These are phyloP conservation scores for Drosophila sturtevanti DNA, from an alignment of 1,140 invertebrate genomes.

Conservation along the genomic window DNA sequence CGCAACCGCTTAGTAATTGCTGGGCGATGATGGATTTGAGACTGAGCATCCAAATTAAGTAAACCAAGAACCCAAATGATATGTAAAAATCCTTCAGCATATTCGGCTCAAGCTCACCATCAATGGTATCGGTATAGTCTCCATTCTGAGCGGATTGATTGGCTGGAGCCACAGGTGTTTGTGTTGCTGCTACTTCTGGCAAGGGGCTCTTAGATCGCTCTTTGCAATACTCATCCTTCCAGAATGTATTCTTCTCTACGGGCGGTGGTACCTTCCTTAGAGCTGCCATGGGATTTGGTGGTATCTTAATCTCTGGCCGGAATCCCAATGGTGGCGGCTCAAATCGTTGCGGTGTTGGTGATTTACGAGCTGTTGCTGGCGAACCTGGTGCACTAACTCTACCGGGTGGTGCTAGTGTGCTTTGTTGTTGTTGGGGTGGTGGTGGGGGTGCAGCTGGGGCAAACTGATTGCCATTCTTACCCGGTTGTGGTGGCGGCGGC, in stretches of 20 bases:
- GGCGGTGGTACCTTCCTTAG: conserved; percentile 83
- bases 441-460: conserved; percentile 78
- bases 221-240: conserved; percentile 81
- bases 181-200: conserved; percentile 43
- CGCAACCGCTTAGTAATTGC: conserved; percentile 73
- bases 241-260: conserved; percentile 81
- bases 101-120: conserved; percentile 64
- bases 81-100: conserved; percentile 42
- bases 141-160: conserved; percentile 35
- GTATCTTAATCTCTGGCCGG: conserved; percentile 88
- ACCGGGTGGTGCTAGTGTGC: conserved; percentile 81
- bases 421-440: conserved; percentile 83
- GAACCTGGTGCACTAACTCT: conserved; percentile 74
- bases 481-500: conserved; percentile 83
- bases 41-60: conserved; percentile 41
- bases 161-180: conserved; percentile 11
- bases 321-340: conserved; percentile 82
- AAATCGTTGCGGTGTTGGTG: conserved; percentile 81
- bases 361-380: conserved; percentile 82
- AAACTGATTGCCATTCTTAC: conserved; percentile 72
- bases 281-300: conserved; percentile 86
- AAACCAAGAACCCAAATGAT: conserved; percentile 43
- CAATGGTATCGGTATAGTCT: conserved; percentile 54
- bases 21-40: conserved; percentile 57
- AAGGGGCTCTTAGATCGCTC: conserved; percentile 76